These are phyloP conservation scores for Malacoraja senta DNA, from an alignment of 2,797 vertebrate species.

Conservation along the genomic window DNA sequence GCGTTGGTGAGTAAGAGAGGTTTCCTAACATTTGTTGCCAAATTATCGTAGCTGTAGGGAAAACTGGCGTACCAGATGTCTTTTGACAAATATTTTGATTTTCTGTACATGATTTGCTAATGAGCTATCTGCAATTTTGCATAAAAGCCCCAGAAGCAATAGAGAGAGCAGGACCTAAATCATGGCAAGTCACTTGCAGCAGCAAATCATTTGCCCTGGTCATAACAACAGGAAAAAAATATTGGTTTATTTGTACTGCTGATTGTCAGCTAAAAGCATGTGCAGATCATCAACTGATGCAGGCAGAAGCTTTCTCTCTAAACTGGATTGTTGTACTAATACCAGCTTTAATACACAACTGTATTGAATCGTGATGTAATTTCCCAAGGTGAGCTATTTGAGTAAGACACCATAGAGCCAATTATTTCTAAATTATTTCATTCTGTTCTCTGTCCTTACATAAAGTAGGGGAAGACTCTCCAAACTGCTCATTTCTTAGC, in stretches of 20 bases:
- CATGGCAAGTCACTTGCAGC: not conserved
- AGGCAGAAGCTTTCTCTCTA: not conserved
- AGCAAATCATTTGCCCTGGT: not conserved
- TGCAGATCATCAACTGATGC: not conserved
- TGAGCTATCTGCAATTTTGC: not conserved
- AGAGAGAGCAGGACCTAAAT: not conserved
- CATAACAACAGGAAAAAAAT: not conserved
- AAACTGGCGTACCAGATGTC: not conserved
- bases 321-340: not conserved
- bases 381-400: not conserved
- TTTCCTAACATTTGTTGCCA: not conserved
- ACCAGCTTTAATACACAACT: not conserved
- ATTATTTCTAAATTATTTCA: not conserved
- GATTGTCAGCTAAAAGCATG: not conserved
- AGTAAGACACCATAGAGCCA: not conserved
- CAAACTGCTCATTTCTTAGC: not conserved
- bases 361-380: not conserved
- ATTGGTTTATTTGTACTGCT: not conserved
- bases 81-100: conserved; percentile 11
- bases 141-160: not conserved
- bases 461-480: not conserved
- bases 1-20: conserved; percentile 61
- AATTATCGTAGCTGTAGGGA: not conserved
- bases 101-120: not conserved
- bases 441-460: not conserved